phyloP scores from a whole-genome alignment of 2,888 invertebrate species.

The Limnephilus auricula region DNA sequence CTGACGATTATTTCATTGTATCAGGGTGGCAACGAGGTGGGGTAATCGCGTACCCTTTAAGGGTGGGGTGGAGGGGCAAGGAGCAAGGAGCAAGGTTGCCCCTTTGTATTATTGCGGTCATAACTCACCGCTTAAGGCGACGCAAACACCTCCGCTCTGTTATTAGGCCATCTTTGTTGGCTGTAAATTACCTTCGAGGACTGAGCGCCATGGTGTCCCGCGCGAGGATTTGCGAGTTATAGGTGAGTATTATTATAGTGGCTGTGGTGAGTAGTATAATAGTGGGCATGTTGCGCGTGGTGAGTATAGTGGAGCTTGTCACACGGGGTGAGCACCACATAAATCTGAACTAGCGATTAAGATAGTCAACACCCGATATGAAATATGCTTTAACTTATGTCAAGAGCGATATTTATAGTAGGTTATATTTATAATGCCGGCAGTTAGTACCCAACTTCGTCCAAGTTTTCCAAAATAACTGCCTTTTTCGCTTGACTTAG shows the following conservation, averaged over 20 bases:
- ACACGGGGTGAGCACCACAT: not conserved
- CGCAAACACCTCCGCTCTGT: slow-evolving; percentile 57
- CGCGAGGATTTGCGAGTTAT: not conserved
- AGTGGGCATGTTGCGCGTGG: not conserved
- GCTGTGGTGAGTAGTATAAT: not conserved
- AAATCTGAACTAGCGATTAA: not conserved
- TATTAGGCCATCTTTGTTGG: slow-evolving; percentile 64
- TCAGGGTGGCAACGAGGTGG: not conserved
- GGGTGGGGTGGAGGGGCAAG: not conserved
- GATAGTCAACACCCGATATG: not conserved
- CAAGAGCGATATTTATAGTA: not conserved
- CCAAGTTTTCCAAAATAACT: not conserved
- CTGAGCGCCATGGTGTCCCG: not conserved
- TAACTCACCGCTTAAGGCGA: slow-evolving; percentile 64
- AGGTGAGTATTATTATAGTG: not conserved
- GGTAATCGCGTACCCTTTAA: slow-evolving; percentile 18
- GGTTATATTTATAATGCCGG: not conserved
- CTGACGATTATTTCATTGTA: slow-evolving; percentile 50
- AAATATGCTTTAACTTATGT: not conserved
- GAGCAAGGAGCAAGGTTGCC: slow-evolving; percentile 36
- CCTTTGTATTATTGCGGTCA: slow-evolving; percentile 66
- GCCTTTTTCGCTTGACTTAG: no score
- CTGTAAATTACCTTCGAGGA: slow-evolving; percentile 63
- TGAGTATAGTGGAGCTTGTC: not conserved
- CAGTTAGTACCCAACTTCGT: not conserved